These are phyloP conservation scores for Rotaria socialis DNA, from an alignment of 2,888 invertebrate species.

Conservation along the genomic window DNA sequence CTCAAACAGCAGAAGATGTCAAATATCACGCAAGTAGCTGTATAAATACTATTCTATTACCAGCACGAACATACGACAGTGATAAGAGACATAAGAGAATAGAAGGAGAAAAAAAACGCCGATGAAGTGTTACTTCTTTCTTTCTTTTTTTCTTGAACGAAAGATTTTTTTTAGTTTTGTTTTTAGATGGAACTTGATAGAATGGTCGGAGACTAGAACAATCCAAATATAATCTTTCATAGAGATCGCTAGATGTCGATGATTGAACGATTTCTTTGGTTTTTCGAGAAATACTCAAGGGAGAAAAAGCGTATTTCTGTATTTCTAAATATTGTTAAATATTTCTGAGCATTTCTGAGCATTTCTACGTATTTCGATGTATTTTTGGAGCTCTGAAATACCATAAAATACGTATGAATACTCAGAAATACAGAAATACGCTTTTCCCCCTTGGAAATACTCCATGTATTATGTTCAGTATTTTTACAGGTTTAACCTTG, in stretches of 20 bases:
- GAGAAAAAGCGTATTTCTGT: no score
- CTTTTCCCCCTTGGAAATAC: no score
- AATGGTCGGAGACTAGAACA: not conserved
- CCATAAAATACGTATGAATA: no score
- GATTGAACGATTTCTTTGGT: not conserved
- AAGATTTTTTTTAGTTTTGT: no score
- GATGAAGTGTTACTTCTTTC: not conserved
- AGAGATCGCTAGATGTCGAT: slow-evolving; percentile 17
- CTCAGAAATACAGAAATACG: no score
- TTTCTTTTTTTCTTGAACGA: not conserved
- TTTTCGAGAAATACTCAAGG: no score
- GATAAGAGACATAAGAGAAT: not conserved
- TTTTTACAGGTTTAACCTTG: no score
- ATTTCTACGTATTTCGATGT: no score
- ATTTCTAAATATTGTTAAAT: no score
- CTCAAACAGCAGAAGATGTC: not conserved
- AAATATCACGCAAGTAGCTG: not conserved
- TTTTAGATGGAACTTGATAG: not conserved
- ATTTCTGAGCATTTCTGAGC: no score
- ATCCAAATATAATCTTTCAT: not conserved
- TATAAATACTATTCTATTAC: not conserved
- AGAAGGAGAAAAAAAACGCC: not conserved
- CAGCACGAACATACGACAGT: not conserved
- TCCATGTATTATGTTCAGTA: no score
- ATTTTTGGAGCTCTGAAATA: no score